Percentiles rank a stretch among this genome's conserved stretches.
phyloP scores from a whole-genome alignment of 2,113 vertebrate genomes.

The Eleginops maclovinus region DNA sequence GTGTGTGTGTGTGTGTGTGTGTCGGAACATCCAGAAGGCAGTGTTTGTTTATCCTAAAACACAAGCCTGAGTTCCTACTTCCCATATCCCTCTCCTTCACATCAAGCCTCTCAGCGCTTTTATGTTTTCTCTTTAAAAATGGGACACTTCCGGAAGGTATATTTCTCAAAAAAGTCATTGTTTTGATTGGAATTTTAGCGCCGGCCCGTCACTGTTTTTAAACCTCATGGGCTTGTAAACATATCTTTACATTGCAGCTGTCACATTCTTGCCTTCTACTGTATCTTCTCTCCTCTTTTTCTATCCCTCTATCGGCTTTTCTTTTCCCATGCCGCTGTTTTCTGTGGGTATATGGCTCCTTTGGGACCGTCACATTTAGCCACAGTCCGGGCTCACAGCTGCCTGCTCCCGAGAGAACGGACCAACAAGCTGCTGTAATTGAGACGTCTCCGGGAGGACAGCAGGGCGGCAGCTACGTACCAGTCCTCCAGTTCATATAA shows the following conservation, averaged over 20 bases:
- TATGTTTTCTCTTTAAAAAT: constrained; percentile 2
- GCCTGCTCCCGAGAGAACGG: constrained; percentile 50
- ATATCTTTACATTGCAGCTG: constrained; percentile 12
- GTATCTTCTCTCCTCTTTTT: neutral
- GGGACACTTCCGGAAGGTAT: neutral
- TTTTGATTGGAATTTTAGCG: neutral
- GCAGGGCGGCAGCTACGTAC: constrained; percentile 9
- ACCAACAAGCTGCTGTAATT: constrained; percentile 56
- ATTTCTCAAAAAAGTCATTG: neutral
- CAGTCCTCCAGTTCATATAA: neutral
- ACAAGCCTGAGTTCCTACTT: constrained; percentile 44
- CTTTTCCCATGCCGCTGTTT: constrained; percentile 38
- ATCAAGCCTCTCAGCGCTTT: neutral
- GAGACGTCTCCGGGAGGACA: constrained; percentile 58
- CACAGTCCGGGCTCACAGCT: constrained; percentile 65
- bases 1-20: constrained; percentile 41
- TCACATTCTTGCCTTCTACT: neutral
- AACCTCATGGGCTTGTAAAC: neutral
- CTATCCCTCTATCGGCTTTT: neutral
- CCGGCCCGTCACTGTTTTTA: neutral
- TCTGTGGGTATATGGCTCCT: constrained; percentile 50
- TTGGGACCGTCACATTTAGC: constrained; percentile 62
- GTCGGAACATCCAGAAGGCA: constrained; percentile 49
- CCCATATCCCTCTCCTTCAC: constrained; percentile 25
- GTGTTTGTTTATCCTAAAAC: constrained; percentile 63